phyloP scores from a whole-genome alignment of 2,888 invertebrate genomes.

The Chymomyza procnemis region DNA sequence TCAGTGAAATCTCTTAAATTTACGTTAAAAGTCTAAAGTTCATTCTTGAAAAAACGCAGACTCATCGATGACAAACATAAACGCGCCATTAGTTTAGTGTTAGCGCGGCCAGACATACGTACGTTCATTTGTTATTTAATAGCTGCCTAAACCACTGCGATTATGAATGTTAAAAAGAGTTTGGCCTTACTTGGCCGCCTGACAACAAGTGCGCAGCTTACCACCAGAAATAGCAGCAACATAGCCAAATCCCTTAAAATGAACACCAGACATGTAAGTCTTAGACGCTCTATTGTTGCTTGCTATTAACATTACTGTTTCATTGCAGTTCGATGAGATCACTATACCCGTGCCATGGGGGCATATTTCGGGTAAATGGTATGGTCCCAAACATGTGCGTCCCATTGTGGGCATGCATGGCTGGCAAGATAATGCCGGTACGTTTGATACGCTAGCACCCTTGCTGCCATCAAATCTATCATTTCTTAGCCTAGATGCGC shows the following conservation, averaged over 20 bases:
- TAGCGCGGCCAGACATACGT: conserved; percentile 2
- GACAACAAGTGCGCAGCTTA: conserved; percentile 11
- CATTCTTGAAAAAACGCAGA: conserved; percentile 18
- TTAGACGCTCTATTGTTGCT: neutral
- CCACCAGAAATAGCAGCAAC: conserved; percentile 13
- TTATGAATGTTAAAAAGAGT: conserved; percentile 34
- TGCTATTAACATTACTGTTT: neutral
- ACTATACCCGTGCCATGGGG: conserved; percentile 85
- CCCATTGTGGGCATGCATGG: conserved; percentile 81
- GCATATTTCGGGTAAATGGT: conserved; percentile 84
- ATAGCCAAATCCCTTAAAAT: conserved; percentile 36
- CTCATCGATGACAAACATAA: conserved; percentile 35
- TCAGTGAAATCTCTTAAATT: neutral
- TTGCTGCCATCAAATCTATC: conserved; percentile 80
- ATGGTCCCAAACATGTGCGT: conserved; percentile 83
- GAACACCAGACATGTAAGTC: conserved; percentile 50
- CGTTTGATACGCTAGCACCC: conserved; percentile 86
- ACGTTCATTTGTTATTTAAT: conserved; percentile 6
- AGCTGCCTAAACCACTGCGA: too few species aligned
- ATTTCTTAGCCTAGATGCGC: conserved; percentile 83
- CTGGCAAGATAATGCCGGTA: conserved; percentile 80
- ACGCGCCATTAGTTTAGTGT: conserved; percentile 3
- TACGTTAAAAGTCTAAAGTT: conserved; percentile 21
- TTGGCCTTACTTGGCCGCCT: conserved; percentile 30
- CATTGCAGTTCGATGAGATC: conserved; percentile 81